Base-by-base conservation (phyloP, 2,797 vertebrate species). In the Cossypha heuglini region DNA sequence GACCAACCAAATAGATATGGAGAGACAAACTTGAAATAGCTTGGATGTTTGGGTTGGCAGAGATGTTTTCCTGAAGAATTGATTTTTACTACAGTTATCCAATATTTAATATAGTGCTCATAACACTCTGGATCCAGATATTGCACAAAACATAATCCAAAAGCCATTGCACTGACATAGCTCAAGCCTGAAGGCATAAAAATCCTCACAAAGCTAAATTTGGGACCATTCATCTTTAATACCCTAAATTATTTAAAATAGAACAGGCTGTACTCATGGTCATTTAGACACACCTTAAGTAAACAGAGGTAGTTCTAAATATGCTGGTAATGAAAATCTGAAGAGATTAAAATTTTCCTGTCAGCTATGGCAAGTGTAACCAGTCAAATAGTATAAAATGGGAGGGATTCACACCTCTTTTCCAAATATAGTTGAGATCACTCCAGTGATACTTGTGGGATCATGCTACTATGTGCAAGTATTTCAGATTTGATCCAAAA, bases 41-140 rank as follows among this genome's bases (percentile, higher is more conserved):
- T 86, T 66, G 13, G 21, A 76, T 19, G 16, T 42, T 71, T 86
- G 43, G 7, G 19, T 5, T 80, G 48, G 69, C 14, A 58, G 33
- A 69, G 11, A 57, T 18, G 7, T 49, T 93, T 48, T 57, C 83
- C 49, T 85, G 48, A 82, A 79, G 76, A 79, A 64, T 10, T 6
- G 31, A 75, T 64, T 86, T 93, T 80, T 58, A 13, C 38, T 90
- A 67, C 52, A 49, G 28, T 71, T 90, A 82, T 49, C 52, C 48
- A 58, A 18, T 64, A 77, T 87, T 88, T 86, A 91, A 80, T 83
- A 83, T 31, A 66, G 33, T 52, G 33, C 12, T 83, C 40, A 31
- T 68, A 90, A 82, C 11, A 57, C 19, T 19, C 35, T 77, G 42
- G 79, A 71, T 73, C 48, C 22, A 59, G n/a, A 48, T 28, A 90